A percentile compares a stretch with the other conserved stretches of the same genome.
Conservation (phyloP, 2,797 vertebrate species). For the Astyanax mexicanus region DNA sequence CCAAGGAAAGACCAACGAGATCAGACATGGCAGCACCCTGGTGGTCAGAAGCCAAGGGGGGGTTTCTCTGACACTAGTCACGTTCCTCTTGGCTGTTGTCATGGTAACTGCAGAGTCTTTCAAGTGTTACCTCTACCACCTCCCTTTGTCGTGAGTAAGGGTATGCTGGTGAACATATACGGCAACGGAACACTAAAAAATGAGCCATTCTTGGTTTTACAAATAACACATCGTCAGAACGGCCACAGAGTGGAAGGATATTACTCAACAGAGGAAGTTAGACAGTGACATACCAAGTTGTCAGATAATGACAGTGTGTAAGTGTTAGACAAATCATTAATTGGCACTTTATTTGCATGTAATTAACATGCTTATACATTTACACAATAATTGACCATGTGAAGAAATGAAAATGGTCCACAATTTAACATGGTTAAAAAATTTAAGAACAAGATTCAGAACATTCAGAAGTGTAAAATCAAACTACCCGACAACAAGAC, state of each 20-base stretch:
- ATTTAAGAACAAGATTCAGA: not conserved
- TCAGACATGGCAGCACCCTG: constrained; percentile 10
- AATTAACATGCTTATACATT: not conserved
- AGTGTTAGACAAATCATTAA: not conserved
- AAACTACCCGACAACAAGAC: not conserved
- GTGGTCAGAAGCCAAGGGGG: constrained; percentile 30
- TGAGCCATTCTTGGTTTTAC: not conserved
- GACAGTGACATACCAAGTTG: not conserved
- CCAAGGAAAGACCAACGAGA: not conserved
- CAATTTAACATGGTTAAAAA: not conserved
- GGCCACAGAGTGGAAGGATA: not conserved
- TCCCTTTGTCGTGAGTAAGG: not conserved
- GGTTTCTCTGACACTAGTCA: constrained; percentile 28
- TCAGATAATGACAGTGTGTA: not conserved
- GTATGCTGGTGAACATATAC: not conserved
- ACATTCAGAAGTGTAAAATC: not conserved
- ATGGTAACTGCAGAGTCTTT: constrained; percentile 40
- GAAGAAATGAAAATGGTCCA: not conserved
- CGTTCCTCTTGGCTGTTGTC: constrained; percentile 24
- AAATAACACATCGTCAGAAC: not conserved
- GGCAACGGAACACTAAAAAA: constrained; percentile 8
- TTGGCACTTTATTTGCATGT: not conserved
- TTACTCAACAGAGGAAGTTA: constrained; percentile 9
- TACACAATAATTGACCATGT: not conserved
- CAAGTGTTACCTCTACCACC: constrained; percentile 27